These are phyloP conservation scores for Pygmarrhopalites habei DNA, from an alignment of 1,140 invertebrate genomes.

Conservation along the genomic window DNA sequence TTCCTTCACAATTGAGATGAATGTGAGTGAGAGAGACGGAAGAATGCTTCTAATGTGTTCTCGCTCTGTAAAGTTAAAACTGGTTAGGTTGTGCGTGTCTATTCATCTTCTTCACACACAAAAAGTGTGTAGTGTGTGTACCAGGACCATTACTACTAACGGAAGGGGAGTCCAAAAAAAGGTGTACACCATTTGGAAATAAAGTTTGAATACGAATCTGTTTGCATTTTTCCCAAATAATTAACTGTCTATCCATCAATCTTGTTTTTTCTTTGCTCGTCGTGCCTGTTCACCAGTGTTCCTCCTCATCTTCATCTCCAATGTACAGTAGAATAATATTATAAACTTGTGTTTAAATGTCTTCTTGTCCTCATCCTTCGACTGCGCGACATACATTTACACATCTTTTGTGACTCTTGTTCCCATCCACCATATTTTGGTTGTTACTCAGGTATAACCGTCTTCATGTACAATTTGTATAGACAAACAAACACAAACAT, in stretches of 20 bases:
- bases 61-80: no score
- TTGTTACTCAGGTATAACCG: no score
- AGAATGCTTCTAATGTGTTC: constrained; percentile 1
- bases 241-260: constrained; percentile 28
- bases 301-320: neutral
- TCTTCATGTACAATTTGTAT: no score
- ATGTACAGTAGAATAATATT: neutral
- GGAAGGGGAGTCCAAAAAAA: no score
- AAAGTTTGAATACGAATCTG: neutral
- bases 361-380: neutral
- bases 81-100: no score
- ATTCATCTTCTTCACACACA: neutral
- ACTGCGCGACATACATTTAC: no score
- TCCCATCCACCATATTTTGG: neutral
- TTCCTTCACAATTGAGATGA: neutral
- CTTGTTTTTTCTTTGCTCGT: constrained; percentile 16
- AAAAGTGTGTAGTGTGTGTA: no score
- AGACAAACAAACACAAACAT: no score
- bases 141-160: no score
- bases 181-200: neutral
- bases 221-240: constrained; percentile 27
- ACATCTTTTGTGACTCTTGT: no score
- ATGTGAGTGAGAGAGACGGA: neutral
- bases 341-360: neutral
- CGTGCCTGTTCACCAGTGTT: no score